Evolutionary conservation across 2,888 invertebrate genomes (phyloP).

Genomic region (Bugulina stolonifera): DNA sequence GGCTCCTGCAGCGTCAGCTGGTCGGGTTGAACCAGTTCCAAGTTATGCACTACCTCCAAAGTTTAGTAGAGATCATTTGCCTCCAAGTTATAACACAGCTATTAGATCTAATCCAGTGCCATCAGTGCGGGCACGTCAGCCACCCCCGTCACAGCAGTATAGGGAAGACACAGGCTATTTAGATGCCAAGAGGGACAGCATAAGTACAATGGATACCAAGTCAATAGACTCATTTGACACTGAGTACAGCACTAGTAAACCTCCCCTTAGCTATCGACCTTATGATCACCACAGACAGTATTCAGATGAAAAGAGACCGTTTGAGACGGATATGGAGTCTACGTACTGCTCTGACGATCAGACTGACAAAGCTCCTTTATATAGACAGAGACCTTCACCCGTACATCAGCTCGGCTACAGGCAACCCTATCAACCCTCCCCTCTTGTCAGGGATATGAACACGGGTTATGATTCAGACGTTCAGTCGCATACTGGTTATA

Average conservation of each 20-base stretch:
- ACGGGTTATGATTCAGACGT: background rate
- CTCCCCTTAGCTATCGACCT: conserved; percentile 1
- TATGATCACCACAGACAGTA: conserved; percentile 20
- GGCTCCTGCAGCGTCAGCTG: background rate
- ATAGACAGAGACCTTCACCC: background rate
- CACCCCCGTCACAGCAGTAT: background rate
- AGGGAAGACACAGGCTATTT: background rate
- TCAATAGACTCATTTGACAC: conserved; percentile 14
- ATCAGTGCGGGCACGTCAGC: background rate
- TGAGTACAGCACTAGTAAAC: background rate
- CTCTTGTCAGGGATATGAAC: background rate
- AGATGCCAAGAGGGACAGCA: background rate
- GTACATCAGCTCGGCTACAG: background rate
- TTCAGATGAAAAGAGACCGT: conserved; percentile 19
- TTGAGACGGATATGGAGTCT: conserved; percentile 16
- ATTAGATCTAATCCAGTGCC: background rate
- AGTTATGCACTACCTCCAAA: background rate
- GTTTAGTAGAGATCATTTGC: background rate
- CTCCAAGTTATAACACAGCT: conserved; percentile 7
- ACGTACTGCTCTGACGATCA: conserved; percentile 17
- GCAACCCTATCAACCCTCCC: background rate
- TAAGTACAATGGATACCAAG: conserved; percentile 18
- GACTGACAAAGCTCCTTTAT: background rate
- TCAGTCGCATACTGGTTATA: background rate
- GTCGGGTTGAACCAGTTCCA: background rate